These are phyloP conservation scores for Pseudorectes ferrugineus DNA, from an alignment of 2,113 vertebrate species.

Conservation along the genomic window DNA sequence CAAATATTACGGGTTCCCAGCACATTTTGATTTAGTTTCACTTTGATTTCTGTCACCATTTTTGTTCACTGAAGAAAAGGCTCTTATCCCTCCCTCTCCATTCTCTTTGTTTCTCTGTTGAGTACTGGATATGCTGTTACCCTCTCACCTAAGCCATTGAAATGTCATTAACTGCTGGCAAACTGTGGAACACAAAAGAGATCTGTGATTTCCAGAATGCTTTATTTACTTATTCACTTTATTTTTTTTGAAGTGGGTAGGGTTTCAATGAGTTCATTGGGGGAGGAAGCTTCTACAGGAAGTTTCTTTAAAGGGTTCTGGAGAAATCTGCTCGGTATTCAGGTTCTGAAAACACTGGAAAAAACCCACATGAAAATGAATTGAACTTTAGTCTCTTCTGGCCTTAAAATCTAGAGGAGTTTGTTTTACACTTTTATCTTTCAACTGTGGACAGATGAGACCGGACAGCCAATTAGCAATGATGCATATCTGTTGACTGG, in stretches of 20 bases:
- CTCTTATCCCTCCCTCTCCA: neutral
- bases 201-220: neutral
- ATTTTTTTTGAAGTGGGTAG: neutral
- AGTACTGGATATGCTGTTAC: neutral
- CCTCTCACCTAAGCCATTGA: neutral
- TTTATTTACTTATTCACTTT: neutral
- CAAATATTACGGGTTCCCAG: neutral
- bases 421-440: slow-evolving; percentile 21
- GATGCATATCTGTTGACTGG: neutral
- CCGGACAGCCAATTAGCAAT: neutral
- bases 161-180: neutral
- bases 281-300: neutral
- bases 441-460: neutral
- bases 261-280: neutral
- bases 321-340: neutral
- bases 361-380: neutral
- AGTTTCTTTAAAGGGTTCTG: neutral
- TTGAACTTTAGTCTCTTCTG: neutral
- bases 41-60: neutral
- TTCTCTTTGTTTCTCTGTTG: neutral
- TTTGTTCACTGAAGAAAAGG: neutral
- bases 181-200: neutral
- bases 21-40: neutral
- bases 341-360: neutral
- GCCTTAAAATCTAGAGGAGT: neutral